These are phyloP conservation scores for Philotrypesis tridentata DNA, from an alignment of 1,140 invertebrate species.

Conservation along the genomic window DNA sequence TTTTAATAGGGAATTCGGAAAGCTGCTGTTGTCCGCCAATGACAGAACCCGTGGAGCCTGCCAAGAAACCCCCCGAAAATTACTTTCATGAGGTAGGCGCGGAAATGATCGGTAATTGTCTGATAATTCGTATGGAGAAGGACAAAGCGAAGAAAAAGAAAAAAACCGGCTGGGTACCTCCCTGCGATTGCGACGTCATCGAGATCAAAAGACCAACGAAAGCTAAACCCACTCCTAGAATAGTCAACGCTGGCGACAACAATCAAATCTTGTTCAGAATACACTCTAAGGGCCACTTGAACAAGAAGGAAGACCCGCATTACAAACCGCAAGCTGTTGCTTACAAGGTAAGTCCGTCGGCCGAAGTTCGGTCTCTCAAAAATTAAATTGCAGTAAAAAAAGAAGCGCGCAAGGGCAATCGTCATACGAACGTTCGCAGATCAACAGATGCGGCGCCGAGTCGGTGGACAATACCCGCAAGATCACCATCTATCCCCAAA, in stretches of 20 bases:
- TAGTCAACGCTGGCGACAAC: constrained; percentile 62
- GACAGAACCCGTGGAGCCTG: constrained; percentile 5
- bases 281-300: constrained; percentile 52
- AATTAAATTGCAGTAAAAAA: not conserved
- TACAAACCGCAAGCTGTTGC: constrained; percentile 56
- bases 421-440: constrained; percentile 7
- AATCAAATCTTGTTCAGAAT: constrained; percentile 67
- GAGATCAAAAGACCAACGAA: constrained; percentile 63
- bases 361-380: not conserved
- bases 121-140: constrained; percentile 69
- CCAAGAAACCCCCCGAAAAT: constrained; percentile 44
- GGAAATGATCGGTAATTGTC: constrained; percentile 63
- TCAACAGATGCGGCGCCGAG: constrained; percentile 27
- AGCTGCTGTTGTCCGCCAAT: constrained; percentile 51
- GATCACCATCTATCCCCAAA: constrained; percentile 63
- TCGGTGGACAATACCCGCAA: constrained; percentile 58
- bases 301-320: constrained; percentile 50
- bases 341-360: constrained; percentile 55
- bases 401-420: too few species aligned
- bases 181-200: constrained; percentile 64
- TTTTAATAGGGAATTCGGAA: not conserved
- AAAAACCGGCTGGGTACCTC: constrained; percentile 59
- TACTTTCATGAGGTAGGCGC: constrained; percentile 66
- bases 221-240: constrained; percentile 61
- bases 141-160: constrained; percentile 57